A percentile compares a stretch with the other conserved stretches of the same genome.
These are phyloP conservation scores for Dermochelys coriacea DNA, from an alignment of 2,797 vertebrate genomes.

Conservation along the genomic window DNA sequence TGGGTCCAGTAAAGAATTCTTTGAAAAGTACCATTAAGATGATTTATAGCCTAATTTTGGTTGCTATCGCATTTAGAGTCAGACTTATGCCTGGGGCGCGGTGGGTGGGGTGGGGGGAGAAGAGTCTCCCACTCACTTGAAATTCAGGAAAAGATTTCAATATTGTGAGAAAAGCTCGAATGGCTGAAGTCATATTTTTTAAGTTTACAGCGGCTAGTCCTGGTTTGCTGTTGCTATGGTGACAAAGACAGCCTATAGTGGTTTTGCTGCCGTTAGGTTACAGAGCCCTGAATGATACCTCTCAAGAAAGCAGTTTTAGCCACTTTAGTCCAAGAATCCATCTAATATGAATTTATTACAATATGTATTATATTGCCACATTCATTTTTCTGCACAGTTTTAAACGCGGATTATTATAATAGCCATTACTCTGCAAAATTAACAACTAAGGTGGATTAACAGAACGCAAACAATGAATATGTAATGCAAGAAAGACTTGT, in stretches of 20 bases:
- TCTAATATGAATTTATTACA: slow-evolving; percentile 60
- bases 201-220: slow-evolving; percentile 77
- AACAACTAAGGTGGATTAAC: slow-evolving; percentile 17
- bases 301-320: slow-evolving; percentile 26
- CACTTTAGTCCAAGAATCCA: slow-evolving; percentile 10
- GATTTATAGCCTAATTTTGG: slow-evolving; percentile 86
- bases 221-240: slow-evolving; percentile 71
- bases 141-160: slow-evolving; percentile 68
- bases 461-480: background rate
- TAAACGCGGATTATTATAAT: slow-evolving; percentile 22
- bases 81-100: slow-evolving; percentile 46
- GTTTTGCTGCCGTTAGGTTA: background rate
- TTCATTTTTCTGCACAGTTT: background rate
- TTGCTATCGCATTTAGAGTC: slow-evolving; percentile 83
- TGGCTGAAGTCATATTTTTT: slow-evolving; percentile 69
- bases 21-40: slow-evolving; percentile 83
- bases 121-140: slow-evolving; percentile 62
- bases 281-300: background rate
- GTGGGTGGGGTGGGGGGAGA: background rate
- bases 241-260: slow-evolving; percentile 14
- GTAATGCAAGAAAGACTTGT: background rate
- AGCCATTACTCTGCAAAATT: slow-evolving; percentile 34
- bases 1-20: slow-evolving; percentile 73
- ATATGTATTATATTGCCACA: slow-evolving; percentile 26
- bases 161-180: slow-evolving; percentile 61